phyloP scores from a whole-genome alignment of 2,113 vertebrate species.

The Rhipidura dahli region DNA sequence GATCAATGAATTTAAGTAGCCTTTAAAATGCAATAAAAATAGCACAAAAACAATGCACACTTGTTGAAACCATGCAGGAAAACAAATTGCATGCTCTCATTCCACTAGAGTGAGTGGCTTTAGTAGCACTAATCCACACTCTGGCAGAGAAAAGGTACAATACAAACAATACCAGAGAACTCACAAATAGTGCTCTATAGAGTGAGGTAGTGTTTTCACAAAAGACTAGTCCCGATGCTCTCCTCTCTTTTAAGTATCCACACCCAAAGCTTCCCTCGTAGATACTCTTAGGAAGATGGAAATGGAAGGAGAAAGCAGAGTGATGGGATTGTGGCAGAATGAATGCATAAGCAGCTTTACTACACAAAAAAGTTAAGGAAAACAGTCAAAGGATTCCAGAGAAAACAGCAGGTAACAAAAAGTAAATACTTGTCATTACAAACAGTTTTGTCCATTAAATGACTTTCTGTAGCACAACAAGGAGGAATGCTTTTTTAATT shows the following conservation, averaged over 20 bases:
- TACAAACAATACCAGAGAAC: constrained; percentile 77
- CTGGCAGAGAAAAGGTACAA: constrained; percentile 65
- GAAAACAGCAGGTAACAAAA: constrained; percentile 13
- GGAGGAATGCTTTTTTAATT: neutral
- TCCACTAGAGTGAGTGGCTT: constrained; percentile 60
- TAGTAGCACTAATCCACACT: constrained; percentile 71
- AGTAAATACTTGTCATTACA: neutral
- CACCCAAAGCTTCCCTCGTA: constrained; percentile 94
- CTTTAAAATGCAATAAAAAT: constrained; percentile 64
- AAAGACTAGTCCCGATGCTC: constrained; percentile 92
- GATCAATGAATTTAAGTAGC: constrained; percentile 55
- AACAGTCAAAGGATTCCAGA: constrained; percentile 59
- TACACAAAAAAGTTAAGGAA: constrained; percentile 62
- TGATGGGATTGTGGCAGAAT: constrained; percentile 73
- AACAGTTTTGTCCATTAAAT: neutral
- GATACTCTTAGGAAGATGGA: constrained; percentile 86
- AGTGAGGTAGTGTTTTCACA: constrained; percentile 95
- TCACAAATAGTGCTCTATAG: constrained; percentile 96
- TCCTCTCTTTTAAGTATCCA: constrained; percentile 92
- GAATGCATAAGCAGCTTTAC: constrained; percentile 66
- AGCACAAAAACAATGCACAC: constrained; percentile 54
- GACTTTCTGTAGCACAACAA: neutral
- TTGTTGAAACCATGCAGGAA: constrained; percentile 72
- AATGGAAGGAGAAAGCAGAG: constrained; percentile 78
- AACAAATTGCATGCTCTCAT: constrained; percentile 75